A percentile compares a stretch with the other conserved stretches of the same genome.
Evolutionary conservation across 1,140 invertebrate genomes (phyloP).

Genomic region (Aphaenogaster floridana): DNA sequence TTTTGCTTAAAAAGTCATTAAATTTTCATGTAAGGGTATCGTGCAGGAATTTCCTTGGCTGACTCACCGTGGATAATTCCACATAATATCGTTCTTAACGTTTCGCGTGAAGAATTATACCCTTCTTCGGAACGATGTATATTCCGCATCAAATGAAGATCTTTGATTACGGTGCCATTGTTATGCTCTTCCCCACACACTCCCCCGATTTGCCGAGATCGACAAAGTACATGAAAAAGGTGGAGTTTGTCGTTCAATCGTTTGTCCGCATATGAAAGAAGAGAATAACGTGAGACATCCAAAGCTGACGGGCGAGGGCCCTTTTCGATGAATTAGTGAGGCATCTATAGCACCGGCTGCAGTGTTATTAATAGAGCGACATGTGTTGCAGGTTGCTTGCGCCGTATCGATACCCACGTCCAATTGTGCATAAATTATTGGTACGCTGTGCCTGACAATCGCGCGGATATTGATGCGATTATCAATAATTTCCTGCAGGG

Average conservation of each 20-base stretch:
- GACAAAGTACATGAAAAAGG: conserved; percentile 43
- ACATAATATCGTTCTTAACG: conserved; percentile 31
- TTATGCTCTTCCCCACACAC: neutral
- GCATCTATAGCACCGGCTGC: conserved; percentile 77
- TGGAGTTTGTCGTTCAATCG: conserved; percentile 43
- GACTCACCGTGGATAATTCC: conserved; percentile 31
- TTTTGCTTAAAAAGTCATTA: conserved; percentile 12
- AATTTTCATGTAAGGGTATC: conserved; percentile 13
- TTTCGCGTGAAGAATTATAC: conserved; percentile 25
- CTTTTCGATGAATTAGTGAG: conserved; percentile 76
- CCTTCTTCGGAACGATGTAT: neutral
- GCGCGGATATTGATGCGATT: conserved; percentile 84
- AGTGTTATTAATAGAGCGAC: conserved; percentile 78
- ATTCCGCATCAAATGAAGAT: conserved; percentile 31
- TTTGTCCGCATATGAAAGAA: conserved; percentile 9
- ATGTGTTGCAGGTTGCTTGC: conserved; percentile 76
- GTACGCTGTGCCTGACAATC: conserved; percentile 79
- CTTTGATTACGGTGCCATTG: conserved; percentile 40
- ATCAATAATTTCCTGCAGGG: conserved; percentile 83
- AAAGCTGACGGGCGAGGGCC: conserved; percentile 29
- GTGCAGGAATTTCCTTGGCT: conserved; percentile 2
- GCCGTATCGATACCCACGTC: conserved; percentile 79
- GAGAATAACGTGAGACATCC: conserved; percentile 16
- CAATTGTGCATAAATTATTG: conserved; percentile 84
- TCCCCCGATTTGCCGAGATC: neutral